Base-by-base conservation (phyloP, 1,140 invertebrate species). In the Drosophila oshimai region DNA sequence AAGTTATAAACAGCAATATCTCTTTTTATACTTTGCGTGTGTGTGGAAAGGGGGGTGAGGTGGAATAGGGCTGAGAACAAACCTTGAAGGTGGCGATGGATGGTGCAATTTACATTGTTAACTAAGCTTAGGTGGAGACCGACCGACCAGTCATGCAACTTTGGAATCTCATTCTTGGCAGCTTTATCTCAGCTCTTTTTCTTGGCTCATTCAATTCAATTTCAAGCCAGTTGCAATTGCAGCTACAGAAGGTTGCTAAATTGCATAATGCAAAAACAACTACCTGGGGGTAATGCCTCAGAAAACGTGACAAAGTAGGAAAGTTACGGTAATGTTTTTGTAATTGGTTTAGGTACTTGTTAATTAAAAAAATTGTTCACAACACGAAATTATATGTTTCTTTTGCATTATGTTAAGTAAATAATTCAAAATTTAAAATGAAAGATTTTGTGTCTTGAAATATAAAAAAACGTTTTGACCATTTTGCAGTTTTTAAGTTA, bases 101-200 rank as follows among this genome's bases (percentile, higher is more conserved):
- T 65, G 62, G 62, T 37, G 62, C 62, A 67, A 67, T 50, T 65
- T 67, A 65, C 62, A 67, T 67, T 67, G 62, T 67, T 67, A 37
- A 65, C 34, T 41, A 39, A 58, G 17, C 36, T n/a, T 17, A 18
- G 49, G 12, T 9, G 31, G 7, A 33, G 12, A n/a, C n/a, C n/a
- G 29, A 15, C 12, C 15, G 29, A 58, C 42, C 29, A 60, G 57
- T 65, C 62, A 67, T 67, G 62, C 62, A 67, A 67, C 53, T 36
- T 31, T 7, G 13, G 20, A 39, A 20, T 36, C 46, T 22, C 36
- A 29, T 65, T 49, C 61, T 65, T 13, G 36, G 28, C 54, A 36
- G 54, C 20, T 36, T 10, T 41, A 51, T 51, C 39, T 65, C 22
- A 46, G 15, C 22, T 65, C 37, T 51, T 50, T 41, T 65, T 61